Evolutionary conservation across 2,888 invertebrate genomes (phyloP).

Genomic region (Leuctra nigra): DNA sequence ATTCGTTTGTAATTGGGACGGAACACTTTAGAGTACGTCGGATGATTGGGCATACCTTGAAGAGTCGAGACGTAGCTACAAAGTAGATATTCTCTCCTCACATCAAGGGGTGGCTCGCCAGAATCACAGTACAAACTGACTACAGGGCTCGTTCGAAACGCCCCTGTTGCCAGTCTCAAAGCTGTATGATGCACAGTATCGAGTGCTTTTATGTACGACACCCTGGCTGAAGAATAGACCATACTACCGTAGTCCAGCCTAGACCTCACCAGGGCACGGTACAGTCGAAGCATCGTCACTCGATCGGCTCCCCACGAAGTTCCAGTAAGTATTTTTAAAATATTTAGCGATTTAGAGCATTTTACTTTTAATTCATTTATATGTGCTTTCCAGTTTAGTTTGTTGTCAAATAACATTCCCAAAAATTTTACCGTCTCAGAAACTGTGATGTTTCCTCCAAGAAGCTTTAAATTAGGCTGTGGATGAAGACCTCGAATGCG

Average conservation of each 20-base stretch:
- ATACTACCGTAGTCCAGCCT: constrained; percentile 3
- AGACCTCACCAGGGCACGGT: constrained; percentile 3
- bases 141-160: constrained; percentile 15
- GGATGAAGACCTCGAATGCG: constrained; percentile 2
- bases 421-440: constrained; percentile 2
- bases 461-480: constrained; percentile 8
- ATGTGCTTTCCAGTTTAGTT: constrained; percentile 18
- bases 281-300: constrained; percentile 2
- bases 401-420: constrained; percentile 7
- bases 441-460: background rate
- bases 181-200: constrained; percentile 1
- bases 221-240: background rate
- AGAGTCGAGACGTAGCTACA: background rate
- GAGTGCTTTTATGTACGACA: background rate
- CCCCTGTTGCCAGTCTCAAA: background rate
- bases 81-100: background rate
- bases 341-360: constrained; percentile 5
- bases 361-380: background rate
- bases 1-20: no score
- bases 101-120: background rate
- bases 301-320: constrained; percentile 15
- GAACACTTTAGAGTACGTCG: no score
- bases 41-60: background rate
- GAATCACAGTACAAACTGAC: background rate
- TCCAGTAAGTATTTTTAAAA: constrained; percentile 8